phyloP scores from a whole-genome alignment of 2,797 vertebrate species.

The Helarctos malayanus region DNA sequence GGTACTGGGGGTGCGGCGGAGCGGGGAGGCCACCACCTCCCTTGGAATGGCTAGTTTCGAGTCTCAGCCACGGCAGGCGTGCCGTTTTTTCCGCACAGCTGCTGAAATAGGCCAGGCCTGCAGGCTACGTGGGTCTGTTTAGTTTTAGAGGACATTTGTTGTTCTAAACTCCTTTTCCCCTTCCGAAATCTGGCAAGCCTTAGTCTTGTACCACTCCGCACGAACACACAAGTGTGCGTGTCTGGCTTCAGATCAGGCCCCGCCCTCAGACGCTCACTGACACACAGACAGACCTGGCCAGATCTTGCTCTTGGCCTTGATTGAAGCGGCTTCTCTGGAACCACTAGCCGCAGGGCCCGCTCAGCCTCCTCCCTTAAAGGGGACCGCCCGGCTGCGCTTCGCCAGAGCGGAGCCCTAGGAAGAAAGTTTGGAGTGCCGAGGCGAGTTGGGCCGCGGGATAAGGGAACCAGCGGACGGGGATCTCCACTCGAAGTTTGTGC shows the following conservation, averaged over 20 bases:
- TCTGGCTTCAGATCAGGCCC: background rate
- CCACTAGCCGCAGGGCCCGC: background rate
- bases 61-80: background rate
- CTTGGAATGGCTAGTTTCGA: background rate
- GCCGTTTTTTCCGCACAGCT: background rate
- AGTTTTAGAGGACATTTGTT: background rate
- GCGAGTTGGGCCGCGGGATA: background rate
- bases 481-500: background rate
- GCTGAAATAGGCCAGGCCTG: conserved; percentile 6
- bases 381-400: background rate
- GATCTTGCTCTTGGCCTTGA: background rate
- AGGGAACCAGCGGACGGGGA: background rate
- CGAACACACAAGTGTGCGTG: background rate
- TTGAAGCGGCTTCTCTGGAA: background rate
- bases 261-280: background rate
- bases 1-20: background rate
- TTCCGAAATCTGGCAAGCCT: background rate
- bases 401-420: background rate
- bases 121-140: background rate
- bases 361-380: background rate
- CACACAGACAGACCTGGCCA: background rate
- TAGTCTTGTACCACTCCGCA: background rate
- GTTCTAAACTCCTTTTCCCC: background rate
- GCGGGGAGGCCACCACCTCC: background rate
- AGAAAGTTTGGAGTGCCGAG: conserved; percentile 50